These are phyloP conservation scores for Drosophila demipolita DNA, from an alignment of 2,888 invertebrate genomes.

Conservation along the genomic window DNA sequence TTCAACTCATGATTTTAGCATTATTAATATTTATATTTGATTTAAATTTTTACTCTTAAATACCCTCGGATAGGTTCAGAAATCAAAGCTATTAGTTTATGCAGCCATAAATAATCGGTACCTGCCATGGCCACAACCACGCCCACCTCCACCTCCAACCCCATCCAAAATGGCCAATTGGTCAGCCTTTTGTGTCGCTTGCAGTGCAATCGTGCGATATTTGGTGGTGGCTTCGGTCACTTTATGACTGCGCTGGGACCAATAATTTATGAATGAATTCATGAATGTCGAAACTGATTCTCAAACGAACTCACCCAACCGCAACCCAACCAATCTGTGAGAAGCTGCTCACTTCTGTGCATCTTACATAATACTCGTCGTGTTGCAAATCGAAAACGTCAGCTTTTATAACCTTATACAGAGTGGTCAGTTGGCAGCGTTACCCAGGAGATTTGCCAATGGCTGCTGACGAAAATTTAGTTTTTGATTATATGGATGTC, in stretches of 20 bases:
- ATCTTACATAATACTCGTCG: slow-evolving; percentile 42
- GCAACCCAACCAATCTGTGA: slow-evolving; percentile 12
- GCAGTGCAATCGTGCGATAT: slow-evolving; percentile 76
- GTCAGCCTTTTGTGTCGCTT: slow-evolving; percentile 32
- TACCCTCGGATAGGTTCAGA: slow-evolving; percentile 19
- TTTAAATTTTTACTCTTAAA: slow-evolving; percentile 21
- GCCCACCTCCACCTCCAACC: slow-evolving; percentile 11
- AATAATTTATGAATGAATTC: slow-evolving; percentile 81
- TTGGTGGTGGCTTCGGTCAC: slow-evolving; percentile 70
- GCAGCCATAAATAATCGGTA: slow-evolving; percentile 46
- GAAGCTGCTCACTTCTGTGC: slow-evolving; percentile 22
- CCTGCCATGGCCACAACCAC: slow-evolving; percentile 14
- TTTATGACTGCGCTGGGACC: slow-evolving; percentile 80
- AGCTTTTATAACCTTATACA: slow-evolving; percentile 44
- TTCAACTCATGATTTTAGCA: slow-evolving; percentile 1
- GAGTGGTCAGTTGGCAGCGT: not conserved
- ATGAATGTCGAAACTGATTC: slow-evolving; percentile 72
- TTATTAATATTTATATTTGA: slow-evolving; percentile 18
- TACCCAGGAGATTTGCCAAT: slow-evolving; percentile 51
- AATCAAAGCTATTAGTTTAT: slow-evolving; percentile 61
- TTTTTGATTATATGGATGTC: slow-evolving; percentile 79
- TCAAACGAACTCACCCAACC: not conserved
- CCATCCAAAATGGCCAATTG: slow-evolving; percentile 2
- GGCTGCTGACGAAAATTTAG: slow-evolving; percentile 62
- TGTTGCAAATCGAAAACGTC: slow-evolving; percentile 61